phyloP scores from a whole-genome alignment of 1,140 invertebrate genomes.

The Phocides pigmalion region DNA sequence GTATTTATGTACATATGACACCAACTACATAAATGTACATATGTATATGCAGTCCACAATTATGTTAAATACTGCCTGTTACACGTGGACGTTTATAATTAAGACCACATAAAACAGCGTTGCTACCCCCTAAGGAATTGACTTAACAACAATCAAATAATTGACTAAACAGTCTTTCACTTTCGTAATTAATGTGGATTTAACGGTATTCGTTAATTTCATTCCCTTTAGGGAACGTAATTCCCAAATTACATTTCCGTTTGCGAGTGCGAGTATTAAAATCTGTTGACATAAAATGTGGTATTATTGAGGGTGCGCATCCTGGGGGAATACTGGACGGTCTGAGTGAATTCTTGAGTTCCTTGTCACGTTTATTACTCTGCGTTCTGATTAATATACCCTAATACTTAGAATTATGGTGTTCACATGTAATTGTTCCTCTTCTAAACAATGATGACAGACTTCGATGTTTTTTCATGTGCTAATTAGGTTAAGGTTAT shows the following conservation, averaged over 20 bases:
- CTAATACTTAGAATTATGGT: too few species aligned
- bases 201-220: conserved; percentile 31
- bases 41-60: too few species aligned
- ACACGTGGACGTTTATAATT: too few species aligned
- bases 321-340: background rate
- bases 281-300: conserved; percentile 21
- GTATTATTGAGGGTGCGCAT: background rate
- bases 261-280: conserved; percentile 6
- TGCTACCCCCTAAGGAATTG: background rate
- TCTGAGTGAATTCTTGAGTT: background rate
- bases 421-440: too few species aligned
- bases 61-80: too few species aligned
- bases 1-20: too few species aligned
- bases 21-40: too few species aligned
- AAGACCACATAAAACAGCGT: too few species aligned
- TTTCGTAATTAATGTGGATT: conserved; percentile 29
- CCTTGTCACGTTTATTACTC: background rate
- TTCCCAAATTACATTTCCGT: conserved; percentile 34
- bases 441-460: too few species aligned
- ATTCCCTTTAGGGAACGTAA: conserved; percentile 27
- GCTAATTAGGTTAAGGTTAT: too few species aligned
- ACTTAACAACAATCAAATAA: background rate
- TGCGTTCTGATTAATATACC: too few species aligned
- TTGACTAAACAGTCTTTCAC: conserved; percentile 15
- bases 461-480: too few species aligned